phyloP scores from a whole-genome alignment of 2,113 vertebrate genomes.

The Sphyrna mokarran region DNA sequence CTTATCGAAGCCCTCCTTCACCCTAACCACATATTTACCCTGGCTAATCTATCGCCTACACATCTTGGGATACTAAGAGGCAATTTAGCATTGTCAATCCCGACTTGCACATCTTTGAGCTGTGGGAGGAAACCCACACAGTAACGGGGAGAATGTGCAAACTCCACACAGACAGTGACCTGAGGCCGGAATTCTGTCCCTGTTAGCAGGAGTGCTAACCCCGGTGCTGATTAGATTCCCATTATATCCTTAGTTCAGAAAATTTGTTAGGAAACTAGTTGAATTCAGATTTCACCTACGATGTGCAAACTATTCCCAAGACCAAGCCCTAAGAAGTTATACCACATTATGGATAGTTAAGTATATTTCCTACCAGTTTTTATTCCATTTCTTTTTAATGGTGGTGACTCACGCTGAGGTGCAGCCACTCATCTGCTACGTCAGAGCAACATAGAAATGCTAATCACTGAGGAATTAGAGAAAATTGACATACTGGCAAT shows the following conservation, averaged over 20 bases:
- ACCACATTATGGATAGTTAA: neutral
- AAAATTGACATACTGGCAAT: neutral
- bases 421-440: neutral
- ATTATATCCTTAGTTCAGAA: neutral
- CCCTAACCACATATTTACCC: too few relatives aligned
- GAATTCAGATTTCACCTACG: neutral
- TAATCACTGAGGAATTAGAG: neutral
- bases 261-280: neutral
- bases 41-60: too few relatives aligned
- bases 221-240: neutral
- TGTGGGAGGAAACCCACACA: too few relatives aligned
- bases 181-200: too few relatives aligned
- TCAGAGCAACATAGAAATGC: neutral
- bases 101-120: too few relatives aligned
- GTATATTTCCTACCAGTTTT: neutral
- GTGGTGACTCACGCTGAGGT: neutral
- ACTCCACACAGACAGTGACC: too few relatives aligned
- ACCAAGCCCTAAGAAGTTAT: neutral
- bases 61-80: too few relatives aligned
- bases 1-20: too few relatives aligned
- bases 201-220: too few relatives aligned
- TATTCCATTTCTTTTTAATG: too few relatives aligned
- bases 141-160: too few relatives aligned
- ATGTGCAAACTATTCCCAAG: neutral
- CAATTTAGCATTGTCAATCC: too few relatives aligned